Conservation (phyloP, 2,797 vertebrate species). For the Triplophysa bombifrons region DNA sequence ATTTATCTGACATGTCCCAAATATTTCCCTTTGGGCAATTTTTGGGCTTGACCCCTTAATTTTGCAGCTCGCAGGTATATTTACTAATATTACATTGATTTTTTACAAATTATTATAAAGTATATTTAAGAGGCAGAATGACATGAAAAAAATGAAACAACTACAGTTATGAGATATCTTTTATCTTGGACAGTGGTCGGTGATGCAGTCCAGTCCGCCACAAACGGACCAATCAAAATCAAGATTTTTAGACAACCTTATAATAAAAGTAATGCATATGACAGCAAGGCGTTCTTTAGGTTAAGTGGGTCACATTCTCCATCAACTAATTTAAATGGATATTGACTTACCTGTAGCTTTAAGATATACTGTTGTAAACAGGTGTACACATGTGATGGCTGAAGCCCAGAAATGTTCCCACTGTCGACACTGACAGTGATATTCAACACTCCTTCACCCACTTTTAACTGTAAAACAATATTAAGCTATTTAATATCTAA, state of each 20-base stretch:
- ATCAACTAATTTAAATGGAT: not conserved
- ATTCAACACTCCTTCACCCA: slow-evolving; percentile 84
- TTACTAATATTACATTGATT: too few relatives aligned
- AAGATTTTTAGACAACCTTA: too few relatives aligned
- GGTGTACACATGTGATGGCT: slow-evolving; percentile 75
- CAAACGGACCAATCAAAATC: not conserved
- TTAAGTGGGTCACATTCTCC: not conserved
- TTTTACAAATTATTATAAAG: too few relatives aligned
- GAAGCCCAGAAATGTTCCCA: slow-evolving; percentile 73
- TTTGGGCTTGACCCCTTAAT: too few relatives aligned
- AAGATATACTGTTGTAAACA: slow-evolving; percentile 87
- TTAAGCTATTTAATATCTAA: not conserved
- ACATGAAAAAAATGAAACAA: too few relatives aligned
- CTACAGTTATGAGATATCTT: too few relatives aligned
- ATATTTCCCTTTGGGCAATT: too few relatives aligned
- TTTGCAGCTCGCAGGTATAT: too few relatives aligned
- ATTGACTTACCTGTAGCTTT: slow-evolving; percentile 85
- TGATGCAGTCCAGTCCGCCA: not conserved
- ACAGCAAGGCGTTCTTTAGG: not conserved
- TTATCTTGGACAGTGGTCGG: not conserved
- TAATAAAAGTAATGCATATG: not conserved
- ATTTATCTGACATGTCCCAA: not conserved
- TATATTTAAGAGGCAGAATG: too few relatives aligned
- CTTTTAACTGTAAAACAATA: slow-evolving; percentile 77
- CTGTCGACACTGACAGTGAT: slow-evolving; percentile 81